Evolutionary conservation across 1,140 invertebrate genomes (phyloP), one percentile per base, ranked within the genome.

Genomic region (Chironomus striatipennis): DNA sequence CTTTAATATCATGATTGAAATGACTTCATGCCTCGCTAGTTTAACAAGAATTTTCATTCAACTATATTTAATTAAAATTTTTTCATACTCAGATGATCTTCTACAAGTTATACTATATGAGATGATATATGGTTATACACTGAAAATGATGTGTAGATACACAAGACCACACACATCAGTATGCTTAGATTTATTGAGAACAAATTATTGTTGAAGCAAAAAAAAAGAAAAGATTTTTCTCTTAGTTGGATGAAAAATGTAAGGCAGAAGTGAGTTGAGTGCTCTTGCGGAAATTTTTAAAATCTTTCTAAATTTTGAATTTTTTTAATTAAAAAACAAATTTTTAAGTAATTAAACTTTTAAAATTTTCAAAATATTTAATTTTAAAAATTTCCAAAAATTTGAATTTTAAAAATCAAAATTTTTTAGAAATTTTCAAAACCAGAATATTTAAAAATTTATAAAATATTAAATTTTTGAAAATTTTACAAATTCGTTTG

Each of bases 21-120:
- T 57, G 47, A 57, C 47, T 57, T 57, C 15, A 57, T 57, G 47
- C 47, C n/a, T 57, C 12, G 47, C 47, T n/a, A 57, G 47, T 57
- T 57, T 57, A 57, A 12, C 47, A 57, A n/a, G 47, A 57, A 57
- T 57, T 57, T 57, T 57, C 47, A 57, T 57, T 57, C 47, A n/a
- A 57, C 47, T 57, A n/a, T 12, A n/a, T n/a, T 57, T 57, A n/a
- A 57, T n/a, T 57, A n/a, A 57, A 57, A 57, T n/a, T 57, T 57
- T 57, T 57, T 47, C 43, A 57, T 57, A 57, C 47, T 57, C n/a
- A n/a, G 47, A 57, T 57, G 47, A 57, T 57, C 47, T 57, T 57
- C 47, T 57, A 34, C 2, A 34, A 34, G 24, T 34, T 34, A 34
- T 34, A 34, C 24, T 34, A 34, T 34, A 5, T 2, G 2, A 2